Evolutionary conservation across 2,888 invertebrate species (phyloP), one percentile per base, ranked within the genome.

Genomic region (Nemotelus nigrinus): DNA sequence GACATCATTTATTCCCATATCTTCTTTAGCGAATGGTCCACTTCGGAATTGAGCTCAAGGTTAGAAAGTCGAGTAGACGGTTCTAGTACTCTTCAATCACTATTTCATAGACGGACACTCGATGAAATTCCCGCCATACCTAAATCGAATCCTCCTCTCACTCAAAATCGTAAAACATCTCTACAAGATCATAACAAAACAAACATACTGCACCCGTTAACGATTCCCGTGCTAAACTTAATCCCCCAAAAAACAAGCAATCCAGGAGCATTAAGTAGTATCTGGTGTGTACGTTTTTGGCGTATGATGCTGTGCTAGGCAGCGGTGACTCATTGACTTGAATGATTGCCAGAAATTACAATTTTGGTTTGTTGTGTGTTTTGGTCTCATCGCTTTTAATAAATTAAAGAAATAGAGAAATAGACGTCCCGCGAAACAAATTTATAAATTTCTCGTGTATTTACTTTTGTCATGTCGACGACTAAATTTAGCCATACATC

Each of bases 321-420:
- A 53, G 10, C 6, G 53, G 8, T 58, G 7, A 65, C 8, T 65
- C 65, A 65, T 65, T 47, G 45, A 45, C 7, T 65, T 65, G 65
- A 65, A 65, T 8, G 47, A 65, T 65, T 65, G 65, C 65, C 65
- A 65, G 47, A n/a, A 65, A 44, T n/a, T 65, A 45, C 45, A n/a
- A 43, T 45, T 65, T 65, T 63, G 43, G 39, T 39, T 41, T 63
- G 63, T 63, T 63, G 41, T 63, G 41, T 63, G 8, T 63, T 63
- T 63, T 63, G 63, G 41, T 43, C 43, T 63, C 63, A 63, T 63
- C 8, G 39, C 63, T 43, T 63, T 41, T 63, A 25, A 63, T 63
- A 63, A 63, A 63, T 63, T 39, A 41, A 7, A 63, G 43, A 63
- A 63, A 63, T 25, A 25, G 25, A 25, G 25, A 25, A 25, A 25